Evolutionary conservation across 2,113 vertebrate genomes (phyloP).

Genomic region (Lepisosteus osseus): DNA sequence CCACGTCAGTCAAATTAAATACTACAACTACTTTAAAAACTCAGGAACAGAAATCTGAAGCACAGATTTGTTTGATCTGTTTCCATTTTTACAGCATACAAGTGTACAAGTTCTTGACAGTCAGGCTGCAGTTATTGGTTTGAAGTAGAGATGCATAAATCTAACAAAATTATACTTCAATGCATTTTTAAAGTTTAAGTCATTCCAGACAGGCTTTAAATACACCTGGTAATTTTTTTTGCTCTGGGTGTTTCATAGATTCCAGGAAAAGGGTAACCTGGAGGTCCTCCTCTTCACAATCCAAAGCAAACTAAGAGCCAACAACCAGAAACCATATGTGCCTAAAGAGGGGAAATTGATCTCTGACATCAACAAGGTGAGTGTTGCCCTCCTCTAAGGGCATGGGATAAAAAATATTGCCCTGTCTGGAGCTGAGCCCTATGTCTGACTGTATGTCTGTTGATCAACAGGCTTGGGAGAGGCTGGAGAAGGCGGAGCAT

Average conservation of each 20-base stretch:
- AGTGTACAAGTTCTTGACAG: too few species aligned
- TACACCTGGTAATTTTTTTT: neutral
- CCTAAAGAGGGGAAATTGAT: slow-evolving; percentile 88
- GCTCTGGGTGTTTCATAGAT: slow-evolving; percentile 59
- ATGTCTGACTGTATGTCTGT: neutral
- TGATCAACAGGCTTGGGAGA: slow-evolving; percentile 76
- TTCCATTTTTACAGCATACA: too few species aligned
- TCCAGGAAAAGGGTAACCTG: slow-evolving; percentile 93
- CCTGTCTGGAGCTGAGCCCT: too few species aligned
- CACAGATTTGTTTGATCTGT: too few species aligned
- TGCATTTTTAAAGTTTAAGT: neutral
- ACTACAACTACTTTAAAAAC: too few species aligned
- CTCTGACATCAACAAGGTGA: slow-evolving; percentile 92
- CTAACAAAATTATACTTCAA: too few species aligned
- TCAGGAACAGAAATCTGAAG: too few species aligned
- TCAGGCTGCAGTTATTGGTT: too few species aligned
- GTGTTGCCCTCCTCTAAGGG: neutral
- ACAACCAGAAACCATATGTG: slow-evolving; percentile 85
- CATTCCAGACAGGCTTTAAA: neutral
- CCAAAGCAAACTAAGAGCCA: slow-evolving; percentile 92
- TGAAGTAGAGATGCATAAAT: too few species aligned
- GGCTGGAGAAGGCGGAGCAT: slow-evolving; percentile 90
- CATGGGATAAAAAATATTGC: too few species aligned
- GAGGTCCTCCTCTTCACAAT: slow-evolving; percentile 95
- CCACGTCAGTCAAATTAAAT: too few species aligned